Base-by-base conservation (phyloP, 1,140 invertebrate species). In the Conus betulinus region DNA sequence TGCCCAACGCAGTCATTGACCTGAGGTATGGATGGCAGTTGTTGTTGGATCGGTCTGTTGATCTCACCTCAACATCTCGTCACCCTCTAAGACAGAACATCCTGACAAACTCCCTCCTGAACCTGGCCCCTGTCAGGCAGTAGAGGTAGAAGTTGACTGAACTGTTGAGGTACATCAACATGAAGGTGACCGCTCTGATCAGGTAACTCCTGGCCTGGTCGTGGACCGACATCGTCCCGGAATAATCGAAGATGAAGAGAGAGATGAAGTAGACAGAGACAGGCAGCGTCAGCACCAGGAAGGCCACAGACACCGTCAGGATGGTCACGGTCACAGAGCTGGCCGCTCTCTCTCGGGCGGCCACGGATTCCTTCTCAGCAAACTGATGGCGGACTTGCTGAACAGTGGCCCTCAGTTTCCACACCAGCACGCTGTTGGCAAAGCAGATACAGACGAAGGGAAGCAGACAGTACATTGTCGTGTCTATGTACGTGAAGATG, bases 311-410 rank as follows among this genome's bases (percentile, higher is more conserved):
- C 52, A 83, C 52, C 5, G 53, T 17, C 4, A 83, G 17, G 52
- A 83, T n/a, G 52, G 81, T 83, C 81, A 83, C 17, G 52, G 81
- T 83, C 51, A 55, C 52, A 15, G 81, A 52, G 11, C 25, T 51
- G 13, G 81, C 81, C 52, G 13, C 23, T 51, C 53, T 83, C 52
- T 55, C 51, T 17, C 81, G 39, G 51, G 81, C 52, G 0, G 8
- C 55, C 5, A 83, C 51, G 13, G 39, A 55, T 52, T 55, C 81
- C 5, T 23, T 51, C 17, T n/a, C 52, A n/a, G 39, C 23, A 5
- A 83, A 17, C 17, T 8, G 53, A 5, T 53, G 39, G 17, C 81
- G 39, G 7, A 51, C 52, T 51, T 11, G 51, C 20, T 25, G 27
- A 23, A 83, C 13, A 13, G 81, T 51, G 17, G 39, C 52, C 13